Conservation (phyloP, 2,113 vertebrate genomes). For the Ondatra zibethicus region DNA sequence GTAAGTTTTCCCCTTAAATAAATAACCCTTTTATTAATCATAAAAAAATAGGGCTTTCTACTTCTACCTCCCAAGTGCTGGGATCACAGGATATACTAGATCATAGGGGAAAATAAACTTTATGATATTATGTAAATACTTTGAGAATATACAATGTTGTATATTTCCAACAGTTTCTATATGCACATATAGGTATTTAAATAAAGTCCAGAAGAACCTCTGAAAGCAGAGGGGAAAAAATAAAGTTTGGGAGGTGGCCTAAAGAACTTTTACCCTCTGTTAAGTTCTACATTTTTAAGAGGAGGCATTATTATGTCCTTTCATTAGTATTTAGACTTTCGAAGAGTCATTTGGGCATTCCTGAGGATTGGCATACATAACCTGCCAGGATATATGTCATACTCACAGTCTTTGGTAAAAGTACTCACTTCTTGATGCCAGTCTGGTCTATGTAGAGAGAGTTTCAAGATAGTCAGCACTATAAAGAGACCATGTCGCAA, state of each 20-base stretch:
- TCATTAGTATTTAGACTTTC: slow-evolving; percentile 43
- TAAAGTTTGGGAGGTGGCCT: neutral
- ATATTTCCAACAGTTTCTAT: neutral
- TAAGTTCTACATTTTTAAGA: neutral
- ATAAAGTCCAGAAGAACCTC: neutral
- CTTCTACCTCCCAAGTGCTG: neutral
- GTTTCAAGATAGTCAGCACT: neutral
- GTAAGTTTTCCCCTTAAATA: no score
- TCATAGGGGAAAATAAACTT: neutral
- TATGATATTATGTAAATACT: neutral
- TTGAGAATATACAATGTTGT: neutral
- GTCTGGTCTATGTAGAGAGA: neutral
- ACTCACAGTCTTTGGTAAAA: neutral
- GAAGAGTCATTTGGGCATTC: neutral
- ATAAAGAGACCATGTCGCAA: neutral
- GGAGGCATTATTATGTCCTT: neutral
- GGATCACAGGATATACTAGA: neutral
- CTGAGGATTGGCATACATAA: neutral
- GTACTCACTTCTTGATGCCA: neutral
- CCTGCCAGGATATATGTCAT: neutral
- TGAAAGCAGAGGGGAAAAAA: neutral
- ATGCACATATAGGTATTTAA: neutral
- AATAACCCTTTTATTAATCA: no score
- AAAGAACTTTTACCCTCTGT: neutral
- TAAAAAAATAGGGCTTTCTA: no score